Percentiles rank a stretch among this genome's conserved stretches.
These are phyloP conservation scores for Eudemis profundana DNA, from an alignment of 2,888 invertebrate species.

Conservation along the genomic window DNA sequence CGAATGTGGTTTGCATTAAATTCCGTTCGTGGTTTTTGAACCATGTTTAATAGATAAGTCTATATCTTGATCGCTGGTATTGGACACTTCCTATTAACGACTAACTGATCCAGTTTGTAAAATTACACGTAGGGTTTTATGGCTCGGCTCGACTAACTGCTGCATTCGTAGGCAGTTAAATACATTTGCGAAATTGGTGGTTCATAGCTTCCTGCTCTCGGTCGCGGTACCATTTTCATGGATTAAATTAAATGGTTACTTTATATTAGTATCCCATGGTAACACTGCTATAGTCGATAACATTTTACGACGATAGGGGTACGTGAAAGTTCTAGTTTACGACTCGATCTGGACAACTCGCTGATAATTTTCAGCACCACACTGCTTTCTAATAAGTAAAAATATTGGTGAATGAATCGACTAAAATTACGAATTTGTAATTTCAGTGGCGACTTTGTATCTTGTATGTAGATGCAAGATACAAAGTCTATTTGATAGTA, in stretches of 20 bases:
- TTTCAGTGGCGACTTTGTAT: not conserved
- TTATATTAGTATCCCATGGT: constrained; percentile 17
- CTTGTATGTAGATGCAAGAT: too few species aligned
- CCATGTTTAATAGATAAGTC: constrained; percentile 23
- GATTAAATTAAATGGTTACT: constrained; percentile 29
- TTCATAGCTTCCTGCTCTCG: constrained; percentile 36
- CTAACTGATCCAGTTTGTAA: constrained; percentile 39
- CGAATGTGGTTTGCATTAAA: not conserved
- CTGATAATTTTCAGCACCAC: constrained; percentile 7
- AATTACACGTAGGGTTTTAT: constrained; percentile 36
- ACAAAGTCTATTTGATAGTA: too few species aligned
- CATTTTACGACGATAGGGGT: constrained; percentile 28
- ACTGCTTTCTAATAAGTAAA: constrained; percentile 19
- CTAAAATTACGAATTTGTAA: not conserved
- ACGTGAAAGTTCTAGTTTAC: constrained; percentile 37
- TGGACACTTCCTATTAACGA: constrained; percentile 36
- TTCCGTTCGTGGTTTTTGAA: not conserved
- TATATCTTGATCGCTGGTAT: constrained; percentile 29
- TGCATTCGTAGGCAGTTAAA: constrained; percentile 27
- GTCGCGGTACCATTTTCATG: constrained; percentile 31
- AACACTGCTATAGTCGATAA: constrained; percentile 24
- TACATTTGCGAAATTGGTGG: constrained; percentile 40
- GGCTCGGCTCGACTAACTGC: constrained; percentile 9
- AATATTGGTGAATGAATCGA: not conserved
- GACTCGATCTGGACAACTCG: constrained; percentile 18